Evolutionary conservation across 2,113 vertebrate genomes (phyloP).

Genomic region (Rhineura floridana): DNA sequence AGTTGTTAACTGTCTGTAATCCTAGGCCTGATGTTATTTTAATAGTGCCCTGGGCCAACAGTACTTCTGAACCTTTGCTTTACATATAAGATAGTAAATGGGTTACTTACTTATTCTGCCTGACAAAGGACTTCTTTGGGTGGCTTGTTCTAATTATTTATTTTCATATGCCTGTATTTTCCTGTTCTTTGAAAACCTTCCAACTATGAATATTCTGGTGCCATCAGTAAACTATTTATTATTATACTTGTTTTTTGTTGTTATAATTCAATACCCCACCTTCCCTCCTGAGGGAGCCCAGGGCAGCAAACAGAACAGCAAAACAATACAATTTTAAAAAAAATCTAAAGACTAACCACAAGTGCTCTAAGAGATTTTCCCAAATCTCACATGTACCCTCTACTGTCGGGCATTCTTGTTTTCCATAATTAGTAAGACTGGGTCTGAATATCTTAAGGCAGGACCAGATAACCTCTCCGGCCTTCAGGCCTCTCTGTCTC

Average conservation of each 20-base stretch:
- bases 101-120: not conserved
- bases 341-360: too few species aligned
- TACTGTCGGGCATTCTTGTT: too few species aligned
- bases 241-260: not conserved
- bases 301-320: too few species aligned
- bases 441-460: too few species aligned
- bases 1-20: not conserved
- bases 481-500: too few species aligned
- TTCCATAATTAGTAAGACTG: too few species aligned
- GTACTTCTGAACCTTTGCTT: not conserved
- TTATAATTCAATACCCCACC: not conserved
- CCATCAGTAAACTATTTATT: not conserved
- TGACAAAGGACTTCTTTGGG: not conserved
- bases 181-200: not conserved
- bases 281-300: not conserved
- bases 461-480: too few species aligned
- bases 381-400: too few species aligned
- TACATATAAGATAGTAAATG: not conserved
- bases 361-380: too few species aligned
- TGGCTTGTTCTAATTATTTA: not conserved
- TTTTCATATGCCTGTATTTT: not conserved
- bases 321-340: too few species aligned
- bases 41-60: not conserved
- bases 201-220: not conserved
- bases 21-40: not conserved